Conservation (phyloP, 2,888 invertebrate genomes). For the Flabesymbios commensalis region DNA sequence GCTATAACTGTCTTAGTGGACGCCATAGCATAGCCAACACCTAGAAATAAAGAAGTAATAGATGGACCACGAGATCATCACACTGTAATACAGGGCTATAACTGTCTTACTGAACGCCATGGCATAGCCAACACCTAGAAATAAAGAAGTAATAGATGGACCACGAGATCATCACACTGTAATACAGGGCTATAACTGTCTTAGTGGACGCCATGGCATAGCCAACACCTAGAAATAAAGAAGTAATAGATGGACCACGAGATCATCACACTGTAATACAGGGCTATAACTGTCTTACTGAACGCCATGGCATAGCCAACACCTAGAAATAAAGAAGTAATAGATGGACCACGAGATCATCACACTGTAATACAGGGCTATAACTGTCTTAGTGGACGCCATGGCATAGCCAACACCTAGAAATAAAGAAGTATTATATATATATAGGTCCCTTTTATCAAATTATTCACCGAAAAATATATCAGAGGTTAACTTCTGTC, state of each 20-base stretch:
- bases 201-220: slow-evolving; percentile 57
- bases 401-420: slow-evolving; percentile 57
- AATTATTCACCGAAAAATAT: too few relatives aligned
- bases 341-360: slow-evolving; percentile 58
- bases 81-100: slow-evolving; percentile 60
- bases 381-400: slow-evolving; percentile 54
- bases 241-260: slow-evolving; percentile 56
- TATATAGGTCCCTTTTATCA: too few relatives aligned
- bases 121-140: slow-evolving; percentile 58
- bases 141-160: slow-evolving; percentile 57
- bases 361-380: slow-evolving; percentile 60
- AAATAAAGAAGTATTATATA: too few relatives aligned
- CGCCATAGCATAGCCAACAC: slow-evolving; percentile 59
- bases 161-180: slow-evolving; percentile 60
- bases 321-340: slow-evolving; percentile 58
- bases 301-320: slow-evolving; percentile 59
- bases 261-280: slow-evolving; percentile 62
- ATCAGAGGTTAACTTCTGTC: too few relatives aligned
- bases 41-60: slow-evolving; percentile 59
- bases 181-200: slow-evolving; percentile 56
- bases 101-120: slow-evolving; percentile 56
- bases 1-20: slow-evolving; percentile 53
- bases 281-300: slow-evolving; percentile 50
- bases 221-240: slow-evolving; percentile 48
- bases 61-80: slow-evolving; percentile 57